Conservation (phyloP, 2,888 invertebrate species). For the Pseudococcus viburni region DNA sequence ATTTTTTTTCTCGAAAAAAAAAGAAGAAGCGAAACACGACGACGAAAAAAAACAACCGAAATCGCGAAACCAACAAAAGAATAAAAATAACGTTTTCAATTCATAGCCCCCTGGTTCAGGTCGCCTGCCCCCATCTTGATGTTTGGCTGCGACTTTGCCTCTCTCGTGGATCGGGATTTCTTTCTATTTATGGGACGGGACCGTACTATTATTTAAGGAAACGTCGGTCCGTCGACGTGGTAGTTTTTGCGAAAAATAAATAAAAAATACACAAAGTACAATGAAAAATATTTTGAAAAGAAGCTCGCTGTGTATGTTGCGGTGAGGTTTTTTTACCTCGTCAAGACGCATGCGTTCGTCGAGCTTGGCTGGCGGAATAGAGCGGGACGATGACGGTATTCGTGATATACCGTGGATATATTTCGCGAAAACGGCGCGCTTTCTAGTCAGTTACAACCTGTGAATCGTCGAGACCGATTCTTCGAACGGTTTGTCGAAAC, state of each 20-base stretch:
- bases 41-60: neutral
- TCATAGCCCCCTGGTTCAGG: constrained; percentile 2
- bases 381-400: neutral
- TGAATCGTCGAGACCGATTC: constrained; percentile 57
- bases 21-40: neutral
- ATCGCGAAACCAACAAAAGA: constrained; percentile 38
- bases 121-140: neutral
- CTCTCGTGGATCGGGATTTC: too few relatives aligned
- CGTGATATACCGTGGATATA: neutral
- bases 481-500: neutral
- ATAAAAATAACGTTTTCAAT: constrained; percentile 55
- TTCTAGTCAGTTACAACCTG: constrained; percentile 40
- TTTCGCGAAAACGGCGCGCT: neutral
- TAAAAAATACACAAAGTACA: constrained; percentile 46
- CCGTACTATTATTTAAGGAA: constrained; percentile 51
- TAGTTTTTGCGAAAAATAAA: constrained; percentile 31
- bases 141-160: neutral
- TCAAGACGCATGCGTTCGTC: neutral
- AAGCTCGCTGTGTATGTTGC: neutral
- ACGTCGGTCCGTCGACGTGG: neutral
- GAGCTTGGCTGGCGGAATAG: neutral
- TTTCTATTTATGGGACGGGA: too few relatives aligned
- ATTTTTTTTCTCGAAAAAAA: neutral
- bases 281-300: constrained; percentile 44
- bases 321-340: neutral